Conservation (phyloP, 2,888 invertebrate genomes). For the Deilephila porcellus region DNA sequence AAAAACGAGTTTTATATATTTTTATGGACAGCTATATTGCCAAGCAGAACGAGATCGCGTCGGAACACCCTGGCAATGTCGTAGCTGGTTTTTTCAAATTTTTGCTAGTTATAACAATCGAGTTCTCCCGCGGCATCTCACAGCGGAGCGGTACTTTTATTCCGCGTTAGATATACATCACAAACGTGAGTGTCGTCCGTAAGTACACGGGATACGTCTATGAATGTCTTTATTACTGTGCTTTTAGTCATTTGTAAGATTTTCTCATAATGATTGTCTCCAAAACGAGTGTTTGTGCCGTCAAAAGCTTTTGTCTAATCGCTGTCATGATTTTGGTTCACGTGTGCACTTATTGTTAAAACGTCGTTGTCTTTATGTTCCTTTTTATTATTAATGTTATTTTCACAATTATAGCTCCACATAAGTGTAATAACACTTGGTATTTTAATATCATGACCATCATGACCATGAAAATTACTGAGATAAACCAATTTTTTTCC, state of each 20-base stretch:
- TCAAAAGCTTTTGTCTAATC: conserved; percentile 83
- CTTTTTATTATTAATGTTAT: conserved; percentile 34
- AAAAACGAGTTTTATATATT: conserved; percentile 19
- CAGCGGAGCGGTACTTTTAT: conserved; percentile 82
- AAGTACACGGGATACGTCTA: conserved; percentile 82
- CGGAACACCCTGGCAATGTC: conserved; percentile 27
- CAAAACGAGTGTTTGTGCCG: conserved; percentile 81
- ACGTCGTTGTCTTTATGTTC: conserved; percentile 39
- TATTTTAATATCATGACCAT: conserved; percentile 6
- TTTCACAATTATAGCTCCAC: conserved; percentile 28
- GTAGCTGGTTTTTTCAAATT: conserved; percentile 47
- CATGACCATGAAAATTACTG: too few species aligned
- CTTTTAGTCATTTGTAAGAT: conserved; percentile 83
- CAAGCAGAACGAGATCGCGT: conserved; percentile 13
- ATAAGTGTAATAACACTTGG: conserved; percentile 5
- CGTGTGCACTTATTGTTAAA: conserved; percentile 60
- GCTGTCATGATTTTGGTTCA: conserved; percentile 68
- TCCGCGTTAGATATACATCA: conserved; percentile 80
- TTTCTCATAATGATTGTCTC: conserved; percentile 85
- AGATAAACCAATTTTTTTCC: too few species aligned
- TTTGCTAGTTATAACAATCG: conserved; percentile 69
- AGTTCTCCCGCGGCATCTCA: conserved; percentile 75
- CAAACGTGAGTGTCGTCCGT: conserved; percentile 82
- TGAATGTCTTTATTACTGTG: conserved; percentile 84
- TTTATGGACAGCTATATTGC: conserved; percentile 1